phyloP scores from a whole-genome alignment of 2,113 vertebrate genomes.

The Mesocricetus auratus region DNA sequence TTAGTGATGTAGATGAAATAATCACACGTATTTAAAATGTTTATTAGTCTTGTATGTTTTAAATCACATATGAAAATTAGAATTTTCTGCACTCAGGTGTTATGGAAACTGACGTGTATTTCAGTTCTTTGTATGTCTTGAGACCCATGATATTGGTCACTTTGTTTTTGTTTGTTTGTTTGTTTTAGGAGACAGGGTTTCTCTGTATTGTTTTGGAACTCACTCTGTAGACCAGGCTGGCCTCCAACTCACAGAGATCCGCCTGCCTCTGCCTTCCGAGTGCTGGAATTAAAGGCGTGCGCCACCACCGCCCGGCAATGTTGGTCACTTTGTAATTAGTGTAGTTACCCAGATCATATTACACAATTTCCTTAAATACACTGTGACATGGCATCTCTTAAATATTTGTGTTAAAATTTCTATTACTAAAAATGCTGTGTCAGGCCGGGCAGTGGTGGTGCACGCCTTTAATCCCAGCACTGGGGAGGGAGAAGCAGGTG shows the following conservation, averaged over 20 bases:
- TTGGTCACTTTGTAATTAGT: conserved; percentile 1
- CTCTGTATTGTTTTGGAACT: too few relatives aligned
- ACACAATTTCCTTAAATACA: background rate
- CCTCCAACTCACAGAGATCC: too few relatives aligned
- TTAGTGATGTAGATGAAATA: conserved; percentile 5
- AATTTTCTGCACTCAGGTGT: background rate
- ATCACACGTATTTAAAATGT: conserved; percentile 16
- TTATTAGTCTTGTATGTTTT: conserved; percentile 23
- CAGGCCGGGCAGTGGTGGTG: too few relatives aligned
- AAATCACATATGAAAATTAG: background rate
- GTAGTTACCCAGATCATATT: background rate
- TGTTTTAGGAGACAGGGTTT: too few relatives aligned
- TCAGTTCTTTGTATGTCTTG: background rate
- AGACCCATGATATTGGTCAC: background rate
- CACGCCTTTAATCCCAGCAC: too few relatives aligned
- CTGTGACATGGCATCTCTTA: background rate
- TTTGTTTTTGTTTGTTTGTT: too few relatives aligned
- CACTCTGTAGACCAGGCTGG: too few relatives aligned
- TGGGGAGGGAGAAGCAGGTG: too few relatives aligned
- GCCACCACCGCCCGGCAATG: too few relatives aligned
- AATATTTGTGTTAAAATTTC: background rate
- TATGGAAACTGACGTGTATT: background rate
- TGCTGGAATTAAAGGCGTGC: too few relatives aligned
- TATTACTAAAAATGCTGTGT: background rate
- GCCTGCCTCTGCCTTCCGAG: too few relatives aligned